Conservation (phyloP, 2,113 vertebrate genomes). For the Indicator maculatus region DNA sequence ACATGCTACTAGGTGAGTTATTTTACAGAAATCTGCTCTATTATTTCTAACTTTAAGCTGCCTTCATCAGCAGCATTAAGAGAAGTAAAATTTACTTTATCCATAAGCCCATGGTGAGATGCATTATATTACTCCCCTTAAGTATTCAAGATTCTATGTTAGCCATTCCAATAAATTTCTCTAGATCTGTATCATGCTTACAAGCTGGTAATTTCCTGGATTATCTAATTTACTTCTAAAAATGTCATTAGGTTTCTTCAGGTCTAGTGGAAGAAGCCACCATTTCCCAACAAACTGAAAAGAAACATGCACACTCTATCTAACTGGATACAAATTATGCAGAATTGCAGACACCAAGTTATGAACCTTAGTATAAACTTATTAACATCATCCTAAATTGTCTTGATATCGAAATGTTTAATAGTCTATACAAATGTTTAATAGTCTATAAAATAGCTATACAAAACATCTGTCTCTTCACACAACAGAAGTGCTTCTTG, state of each 20-base stretch:
- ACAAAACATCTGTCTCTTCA: conserved; percentile 14
- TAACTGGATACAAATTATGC: neutral
- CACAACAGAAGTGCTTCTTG: conserved; percentile 29
- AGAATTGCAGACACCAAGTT: neutral
- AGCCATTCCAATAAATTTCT: neutral
- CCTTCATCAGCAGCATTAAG: neutral
- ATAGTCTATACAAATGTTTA: conserved; percentile 27
- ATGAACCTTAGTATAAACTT: neutral
- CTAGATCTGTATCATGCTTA: neutral
- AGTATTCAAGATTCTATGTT: neutral
- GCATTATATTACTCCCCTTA: neutral
- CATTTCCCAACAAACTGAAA: neutral
- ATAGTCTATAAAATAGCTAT: neutral
- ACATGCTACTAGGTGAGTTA: neutral
- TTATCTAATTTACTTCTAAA: neutral
- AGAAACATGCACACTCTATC: neutral
- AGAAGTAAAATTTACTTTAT: neutral
- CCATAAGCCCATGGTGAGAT: neutral
- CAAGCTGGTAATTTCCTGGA: neutral
- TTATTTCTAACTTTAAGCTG: neutral
- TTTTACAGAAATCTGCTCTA: neutral
- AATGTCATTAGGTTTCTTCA: neutral
- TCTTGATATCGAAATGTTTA: conserved; percentile 20
- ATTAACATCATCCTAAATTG: conserved; percentile 40
- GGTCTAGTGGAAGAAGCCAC: neutral